Base-by-base conservation (phyloP, 2,888 invertebrate species). In the Drosophila siamana region DNA sequence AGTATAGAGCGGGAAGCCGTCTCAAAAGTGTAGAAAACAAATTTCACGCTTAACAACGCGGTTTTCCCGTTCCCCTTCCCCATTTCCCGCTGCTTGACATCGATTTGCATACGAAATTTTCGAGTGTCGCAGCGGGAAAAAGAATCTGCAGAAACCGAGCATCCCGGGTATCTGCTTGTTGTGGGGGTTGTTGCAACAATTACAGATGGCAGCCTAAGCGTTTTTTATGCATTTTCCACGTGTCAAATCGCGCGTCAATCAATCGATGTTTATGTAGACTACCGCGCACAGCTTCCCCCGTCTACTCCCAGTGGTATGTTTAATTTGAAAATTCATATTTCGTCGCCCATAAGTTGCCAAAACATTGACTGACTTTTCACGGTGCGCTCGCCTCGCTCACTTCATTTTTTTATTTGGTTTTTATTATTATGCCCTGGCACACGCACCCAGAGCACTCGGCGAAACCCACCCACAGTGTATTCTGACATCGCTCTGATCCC, bases 41-140 rank as follows among this genome's bases (percentile, higher is more conserved):
- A 90, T 90, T 90, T 90, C 90, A 90, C 90, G 90, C 91, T 88
- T 80, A 88, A 89, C 86, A 80, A 82, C 87, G 89, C 80, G 90
- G 89, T 90, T 89, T 84, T 74, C 69, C 59, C 4, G 1, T 19
- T 19, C 33, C 5, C 33, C 1, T 33, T 33, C 30, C 11, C 30
- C 4, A 11, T 4, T n/a, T n/a, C n/a, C 61, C 65, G 57, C 33
- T 61, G 51, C 52, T 60, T 7, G 47, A 43, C 19, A 22, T 24
- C 78, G 85, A 89, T 89, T 89, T 89, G 90, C 90, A 89, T 89
- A 89, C 87, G 80, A 78, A 84, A 87, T 89, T 79, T 59, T 7
- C 6, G 65, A 67, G 54, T 57, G 71, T 64, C 56, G 52, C 60
- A 33, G 52, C 38, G 47, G 44, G 33, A 48, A 33, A 33, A 33